phyloP scores from a whole-genome alignment of 2,888 invertebrate genomes.

The Brachyptera risi region DNA sequence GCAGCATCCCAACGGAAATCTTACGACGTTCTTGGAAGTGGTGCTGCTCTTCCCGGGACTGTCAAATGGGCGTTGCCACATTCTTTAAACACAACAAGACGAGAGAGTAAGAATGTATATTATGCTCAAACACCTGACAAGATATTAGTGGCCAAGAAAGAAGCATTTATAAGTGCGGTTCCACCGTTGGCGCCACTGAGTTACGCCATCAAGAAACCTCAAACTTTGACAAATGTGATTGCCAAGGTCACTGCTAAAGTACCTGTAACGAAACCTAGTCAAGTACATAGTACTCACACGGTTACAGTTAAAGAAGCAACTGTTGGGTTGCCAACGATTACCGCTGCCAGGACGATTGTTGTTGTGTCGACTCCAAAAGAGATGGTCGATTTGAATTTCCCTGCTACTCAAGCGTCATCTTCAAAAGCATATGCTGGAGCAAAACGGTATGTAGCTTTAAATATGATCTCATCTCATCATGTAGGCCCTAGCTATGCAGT shows the following conservation, averaged over 20 bases:
- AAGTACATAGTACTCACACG: not conserved
- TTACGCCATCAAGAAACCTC: not conserved
- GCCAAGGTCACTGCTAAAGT: not conserved
- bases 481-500: too few relatives aligned
- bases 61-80: not conserved
- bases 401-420: too few relatives aligned
- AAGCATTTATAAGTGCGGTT: slow-evolving; percentile 14
- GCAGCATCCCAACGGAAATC: not conserved
- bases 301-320: not conserved
- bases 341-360: not conserved
- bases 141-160: slow-evolving; percentile 7
- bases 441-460: too few relatives aligned
- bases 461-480: too few relatives aligned
- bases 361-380: not conserved
- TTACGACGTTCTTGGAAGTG: not conserved
- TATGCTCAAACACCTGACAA: slow-evolving; percentile 6
- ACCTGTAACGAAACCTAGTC: not conserved
- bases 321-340: not conserved
- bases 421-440: too few relatives aligned
- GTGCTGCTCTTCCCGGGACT: not conserved
- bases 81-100: not conserved
- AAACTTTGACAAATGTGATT: not conserved
- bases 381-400: not conserved
- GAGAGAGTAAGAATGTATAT: not conserved
- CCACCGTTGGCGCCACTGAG: slow-evolving; percentile 11